phyloP scores from a whole-genome alignment of 2,888 invertebrate species.

The Pseudococcus longispinus region DNA sequence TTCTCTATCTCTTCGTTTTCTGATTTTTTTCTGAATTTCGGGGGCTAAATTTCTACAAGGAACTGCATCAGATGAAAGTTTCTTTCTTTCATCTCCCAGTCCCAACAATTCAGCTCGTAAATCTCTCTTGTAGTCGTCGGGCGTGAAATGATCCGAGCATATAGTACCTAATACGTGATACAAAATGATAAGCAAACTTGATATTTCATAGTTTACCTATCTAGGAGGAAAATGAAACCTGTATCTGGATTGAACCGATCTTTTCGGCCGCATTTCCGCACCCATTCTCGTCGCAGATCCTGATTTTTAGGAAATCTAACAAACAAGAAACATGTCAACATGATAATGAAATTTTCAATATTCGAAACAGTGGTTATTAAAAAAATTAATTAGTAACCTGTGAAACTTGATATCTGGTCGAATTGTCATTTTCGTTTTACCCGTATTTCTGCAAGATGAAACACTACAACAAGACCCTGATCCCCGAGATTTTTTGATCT shows the following conservation, averaged over 20 bases:
- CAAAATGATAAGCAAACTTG: background rate
- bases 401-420: background rate
- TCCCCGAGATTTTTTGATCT: background rate
- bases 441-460: background rate
- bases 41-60: slow-evolving; percentile 13
- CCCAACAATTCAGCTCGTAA: slow-evolving; percentile 48
- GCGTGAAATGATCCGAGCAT: slow-evolving; percentile 20
- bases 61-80: background rate
- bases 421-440: background rate
- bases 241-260: slow-evolving; percentile 20
- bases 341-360: background rate
- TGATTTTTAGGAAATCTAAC: slow-evolving; percentile 44
- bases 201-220: background rate
- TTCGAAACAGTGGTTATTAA: background rate
- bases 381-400: background rate
- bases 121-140: slow-evolving; percentile 21
- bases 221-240: background rate
- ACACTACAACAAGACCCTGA: slow-evolving; percentile 14
- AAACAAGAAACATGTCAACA: background rate
- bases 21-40: background rate
- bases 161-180: background rate
- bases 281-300: background rate
- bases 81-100: background rate
- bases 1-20: background rate
- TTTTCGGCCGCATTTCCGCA: slow-evolving; percentile 2